A percentile compares a stretch with the other conserved stretches of the same genome.
These are phyloP conservation scores for Prenolepis imparis DNA, from an alignment of 2,888 invertebrate genomes.

Conservation along the genomic window DNA sequence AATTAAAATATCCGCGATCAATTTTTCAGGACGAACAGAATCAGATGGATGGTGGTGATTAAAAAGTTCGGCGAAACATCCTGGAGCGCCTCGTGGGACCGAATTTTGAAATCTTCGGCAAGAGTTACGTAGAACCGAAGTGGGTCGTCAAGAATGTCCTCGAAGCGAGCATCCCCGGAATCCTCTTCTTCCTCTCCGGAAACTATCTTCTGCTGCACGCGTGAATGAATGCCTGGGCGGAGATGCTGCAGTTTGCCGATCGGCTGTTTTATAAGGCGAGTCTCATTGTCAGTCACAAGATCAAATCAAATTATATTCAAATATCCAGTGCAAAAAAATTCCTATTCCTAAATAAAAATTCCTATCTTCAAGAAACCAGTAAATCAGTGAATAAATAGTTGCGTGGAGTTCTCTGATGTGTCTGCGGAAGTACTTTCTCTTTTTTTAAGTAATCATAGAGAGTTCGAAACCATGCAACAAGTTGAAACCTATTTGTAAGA, in stretches of 20 bases:
- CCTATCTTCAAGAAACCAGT: too few relatives aligned
- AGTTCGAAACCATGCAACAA: too few relatives aligned
- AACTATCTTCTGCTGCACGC: slow-evolving; percentile 96
- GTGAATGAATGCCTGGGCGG: slow-evolving; percentile 97
- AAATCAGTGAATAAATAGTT: too few relatives aligned
- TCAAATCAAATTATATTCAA: neutral
- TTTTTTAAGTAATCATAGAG: too few relatives aligned
- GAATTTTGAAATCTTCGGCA: slow-evolving; percentile 89
- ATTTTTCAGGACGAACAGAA: slow-evolving; percentile 89
- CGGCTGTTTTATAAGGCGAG: slow-evolving; percentile 92
- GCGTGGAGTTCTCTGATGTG: too few relatives aligned
- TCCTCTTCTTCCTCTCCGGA: slow-evolving; percentile 90
- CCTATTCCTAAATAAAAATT: neutral
- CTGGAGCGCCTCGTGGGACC: slow-evolving; percentile 93
- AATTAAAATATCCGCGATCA: neutral
- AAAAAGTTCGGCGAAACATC: slow-evolving; percentile 91
- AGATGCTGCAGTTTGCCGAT: slow-evolving; percentile 95
- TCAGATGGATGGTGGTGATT: slow-evolving; percentile 92
- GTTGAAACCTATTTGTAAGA: too few relatives aligned
- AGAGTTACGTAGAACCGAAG: slow-evolving; percentile 86
- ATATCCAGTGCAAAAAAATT: neutral
- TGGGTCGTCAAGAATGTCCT: slow-evolving; percentile 89
- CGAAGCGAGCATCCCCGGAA: slow-evolving; percentile 91
- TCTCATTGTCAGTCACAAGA: slow-evolving; percentile 4
- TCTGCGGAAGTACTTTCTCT: too few relatives aligned